Base-by-base conservation (phyloP, 2,888 invertebrate species). In the Drosophila buzzatii region DNA sequence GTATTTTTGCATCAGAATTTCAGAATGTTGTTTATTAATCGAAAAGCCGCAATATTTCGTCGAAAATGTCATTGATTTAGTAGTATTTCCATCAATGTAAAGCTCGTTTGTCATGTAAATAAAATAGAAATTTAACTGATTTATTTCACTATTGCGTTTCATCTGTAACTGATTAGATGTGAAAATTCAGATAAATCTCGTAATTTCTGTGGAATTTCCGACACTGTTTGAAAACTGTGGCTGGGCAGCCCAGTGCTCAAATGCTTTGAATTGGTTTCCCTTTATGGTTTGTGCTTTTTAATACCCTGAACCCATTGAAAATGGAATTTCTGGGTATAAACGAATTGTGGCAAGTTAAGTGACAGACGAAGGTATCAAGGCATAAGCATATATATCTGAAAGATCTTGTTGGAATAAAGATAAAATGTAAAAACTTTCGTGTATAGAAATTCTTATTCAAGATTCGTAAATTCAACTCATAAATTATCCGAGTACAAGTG, bases 181-280 rank as follows among this genome's bases (percentile, higher is more conserved):
- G 9, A 27, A 58, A 58, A 45, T 16, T 63, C 20, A 45, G 31
- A 58, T 31, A n/a, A 63, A 31, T 53, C 6, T 33, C 23, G 42
- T 51, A 65, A 52, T 44, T 31, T 35, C 18, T 52, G 63, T 31
- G 35, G 33, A 33, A 23, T 39, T 63, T 39, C n/a, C 52, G 52
- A 44, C 31, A 64, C 37, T 63, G 64, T 52, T 27, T 37, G 37
- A 47, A 63, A 39, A 20, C 45, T 59, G 45, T 45, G 45, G 45
- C 37, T 35, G 16, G 59, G 45, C 31, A 16, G 16, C 18, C 61
- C 61, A n/a, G 2, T 23, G 3, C 27, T 3, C 16, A 5, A 39
- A 60, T 37, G 52, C 44, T 63, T 66, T 52, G 44, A 45, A 42
- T 66, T 63, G 65, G 65, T 63, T 71, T 63, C 27, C 42, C 42